Conservation (phyloP, 2,888 invertebrate species). For the Toxonevra muliebris region DNA sequence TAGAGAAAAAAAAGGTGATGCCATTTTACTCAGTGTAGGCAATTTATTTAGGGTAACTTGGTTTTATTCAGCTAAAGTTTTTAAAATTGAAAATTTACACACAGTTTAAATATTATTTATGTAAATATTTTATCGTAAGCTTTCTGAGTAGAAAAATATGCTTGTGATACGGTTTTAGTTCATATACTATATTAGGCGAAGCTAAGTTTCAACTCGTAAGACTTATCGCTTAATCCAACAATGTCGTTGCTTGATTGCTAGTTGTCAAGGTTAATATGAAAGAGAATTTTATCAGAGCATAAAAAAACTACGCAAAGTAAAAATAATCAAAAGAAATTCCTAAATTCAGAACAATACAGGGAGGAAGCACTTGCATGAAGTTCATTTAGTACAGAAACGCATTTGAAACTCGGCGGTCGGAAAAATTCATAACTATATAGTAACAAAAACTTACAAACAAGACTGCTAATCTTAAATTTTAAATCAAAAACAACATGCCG, state of each 20-base stretch:
- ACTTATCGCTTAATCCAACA: background rate
- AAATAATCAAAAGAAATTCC: background rate
- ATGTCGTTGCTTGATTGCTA: background rate
- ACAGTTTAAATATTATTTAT: too few species aligned
- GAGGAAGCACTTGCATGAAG: background rate
- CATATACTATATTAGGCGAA: too few species aligned
- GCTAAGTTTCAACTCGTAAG: too few species aligned
- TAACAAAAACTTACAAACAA: background rate
- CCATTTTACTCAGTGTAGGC: too few species aligned
- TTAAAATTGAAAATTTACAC: too few species aligned
- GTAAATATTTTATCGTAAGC: too few species aligned
- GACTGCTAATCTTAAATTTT: background rate
- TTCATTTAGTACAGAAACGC: slow-evolving; percentile 3
- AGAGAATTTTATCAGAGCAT: background rate
- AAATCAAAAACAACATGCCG: slow-evolving; percentile 9
- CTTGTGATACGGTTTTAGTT: too few species aligned
- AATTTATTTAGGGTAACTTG: too few species aligned
- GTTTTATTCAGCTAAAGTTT: too few species aligned
- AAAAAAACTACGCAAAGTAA: background rate
- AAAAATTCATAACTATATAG: background rate
- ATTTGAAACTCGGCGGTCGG: background rate
- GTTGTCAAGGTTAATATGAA: background rate
- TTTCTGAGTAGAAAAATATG: too few species aligned
- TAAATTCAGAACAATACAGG: background rate
- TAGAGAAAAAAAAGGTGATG: too few species aligned